Evolutionary conservation across 2,888 invertebrate genomes (phyloP).

Genomic region (Tetrapedia diversipes): DNA sequence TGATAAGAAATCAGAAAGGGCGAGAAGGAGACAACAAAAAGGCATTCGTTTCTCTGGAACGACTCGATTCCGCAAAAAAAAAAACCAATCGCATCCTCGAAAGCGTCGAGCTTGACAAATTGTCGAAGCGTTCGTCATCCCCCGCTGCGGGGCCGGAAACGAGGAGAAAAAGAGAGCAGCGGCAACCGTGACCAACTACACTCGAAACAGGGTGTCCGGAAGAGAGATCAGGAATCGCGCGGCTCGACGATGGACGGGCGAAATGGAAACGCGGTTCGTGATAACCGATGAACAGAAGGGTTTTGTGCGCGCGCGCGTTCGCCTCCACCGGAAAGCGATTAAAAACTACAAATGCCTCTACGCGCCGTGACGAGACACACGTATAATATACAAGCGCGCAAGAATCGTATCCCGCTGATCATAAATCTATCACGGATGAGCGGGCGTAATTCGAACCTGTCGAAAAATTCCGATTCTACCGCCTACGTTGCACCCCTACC

Average conservation of each 20-base stretch:
- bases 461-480: slow-evolving; percentile 49
- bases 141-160: too few relatives aligned
- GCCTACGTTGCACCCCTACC: background rate
- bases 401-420: slow-evolving; percentile 51
- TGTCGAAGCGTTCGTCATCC: slow-evolving; percentile 14
- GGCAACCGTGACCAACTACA: background rate
- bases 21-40: too few relatives aligned
- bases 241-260: slow-evolving; percentile 14
- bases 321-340: slow-evolving; percentile 47
- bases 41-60: too few relatives aligned
- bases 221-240: background rate
- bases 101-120: slow-evolving; percentile 18
- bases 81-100: background rate
- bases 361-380: slow-evolving; percentile 49
- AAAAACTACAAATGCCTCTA: slow-evolving; percentile 54
- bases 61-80: background rate
- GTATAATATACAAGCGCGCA: too few relatives aligned
- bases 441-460: slow-evolving; percentile 48
- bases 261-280: slow-evolving; percentile 42
- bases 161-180: background rate
- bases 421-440: slow-evolving; percentile 63
- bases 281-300: slow-evolving; percentile 48
- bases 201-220: background rate
- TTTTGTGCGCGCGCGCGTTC: slow-evolving; percentile 38
- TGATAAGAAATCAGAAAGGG: too few relatives aligned